Conservation (phyloP, 2,797 vertebrate genomes). For the Luscinia megarhynchos region DNA sequence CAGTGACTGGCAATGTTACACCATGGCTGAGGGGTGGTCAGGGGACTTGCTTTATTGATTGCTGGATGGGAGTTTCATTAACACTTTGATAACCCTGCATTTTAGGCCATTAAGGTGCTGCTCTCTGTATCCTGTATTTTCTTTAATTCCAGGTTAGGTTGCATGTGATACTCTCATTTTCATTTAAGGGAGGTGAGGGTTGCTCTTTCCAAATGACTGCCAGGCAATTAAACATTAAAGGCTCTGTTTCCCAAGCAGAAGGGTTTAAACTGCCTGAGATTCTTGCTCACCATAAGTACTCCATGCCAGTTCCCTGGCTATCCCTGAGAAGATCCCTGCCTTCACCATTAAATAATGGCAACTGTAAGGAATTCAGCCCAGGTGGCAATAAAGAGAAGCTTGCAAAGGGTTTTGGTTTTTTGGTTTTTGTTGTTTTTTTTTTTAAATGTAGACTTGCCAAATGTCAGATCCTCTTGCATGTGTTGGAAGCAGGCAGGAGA, state of each 20-base stretch:
- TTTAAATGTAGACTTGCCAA: neutral
- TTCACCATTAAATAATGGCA: neutral
- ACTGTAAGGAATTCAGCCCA: neutral
- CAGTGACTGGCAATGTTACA: rapidly evolving
- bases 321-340: neutral
- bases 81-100: neutral
- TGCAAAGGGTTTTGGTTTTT: neutral
- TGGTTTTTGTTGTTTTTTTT: neutral
- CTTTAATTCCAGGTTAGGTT: neutral
- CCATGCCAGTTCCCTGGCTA: neutral
- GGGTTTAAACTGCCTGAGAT: neutral
- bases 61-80: neutral
- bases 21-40: rapidly evolving
- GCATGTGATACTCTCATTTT: rapidly evolving
- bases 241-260: neutral
- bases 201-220: neutral
- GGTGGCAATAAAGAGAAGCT: neutral
- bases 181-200: neutral
- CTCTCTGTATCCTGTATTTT: neutral
- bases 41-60: neutral
- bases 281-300: neutral
- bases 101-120: neutral
- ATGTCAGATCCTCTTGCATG: neutral
- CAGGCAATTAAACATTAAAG: neutral
- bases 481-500: neutral